Percentiles rank a stretch among this genome's conserved stretches.
Evolutionary conservation across 2,888 invertebrate species (phyloP).

Genomic region (Latrodectus elegans): DNA sequence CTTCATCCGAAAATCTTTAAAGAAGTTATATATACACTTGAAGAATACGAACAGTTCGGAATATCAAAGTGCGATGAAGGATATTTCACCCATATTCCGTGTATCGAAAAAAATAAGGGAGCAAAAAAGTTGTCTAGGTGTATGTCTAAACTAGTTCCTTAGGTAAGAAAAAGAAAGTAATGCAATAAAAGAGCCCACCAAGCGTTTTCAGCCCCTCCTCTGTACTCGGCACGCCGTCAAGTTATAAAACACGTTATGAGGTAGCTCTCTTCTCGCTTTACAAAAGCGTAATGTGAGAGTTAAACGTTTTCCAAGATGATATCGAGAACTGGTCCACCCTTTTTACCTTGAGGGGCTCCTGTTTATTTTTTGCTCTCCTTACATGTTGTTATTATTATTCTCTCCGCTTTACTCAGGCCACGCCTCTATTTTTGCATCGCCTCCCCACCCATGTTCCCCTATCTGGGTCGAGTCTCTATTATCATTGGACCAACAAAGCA

Average conservation of each 20-base stretch:
- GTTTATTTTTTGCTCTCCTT: conserved; percentile 35
- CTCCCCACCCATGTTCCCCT: conserved; percentile 15
- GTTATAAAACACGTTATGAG: conserved; percentile 39
- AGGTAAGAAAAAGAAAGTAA: conserved; percentile 41
- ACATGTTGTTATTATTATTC: conserved; percentile 66
- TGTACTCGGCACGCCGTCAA: not conserved
- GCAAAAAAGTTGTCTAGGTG: conserved; percentile 9
- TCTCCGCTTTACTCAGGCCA: conserved; percentile 43
- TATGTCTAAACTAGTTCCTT: conserved; percentile 30
- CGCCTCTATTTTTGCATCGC: conserved; percentile 10
- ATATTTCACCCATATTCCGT: not conserved
- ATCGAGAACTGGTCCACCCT: conserved; percentile 40
- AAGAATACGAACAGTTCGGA: not conserved
- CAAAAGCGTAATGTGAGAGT: conserved; percentile 63
- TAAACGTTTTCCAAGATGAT: conserved; percentile 66
- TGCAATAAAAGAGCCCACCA: conserved; percentile 62
- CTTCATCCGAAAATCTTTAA: not conserved
- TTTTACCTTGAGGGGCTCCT: conserved; percentile 24
- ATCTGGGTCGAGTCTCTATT: conserved; percentile 55
- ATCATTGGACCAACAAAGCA: conserved; percentile 67
- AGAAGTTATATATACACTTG: not conserved
- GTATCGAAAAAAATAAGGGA: not conserved
- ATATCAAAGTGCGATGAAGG: not conserved
- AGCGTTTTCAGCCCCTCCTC: conserved; percentile 12
- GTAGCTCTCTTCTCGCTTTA: conserved; percentile 19